Evolutionary conservation across 2,888 invertebrate genomes (phyloP).

Genomic region (Aromia moschata): DNA sequence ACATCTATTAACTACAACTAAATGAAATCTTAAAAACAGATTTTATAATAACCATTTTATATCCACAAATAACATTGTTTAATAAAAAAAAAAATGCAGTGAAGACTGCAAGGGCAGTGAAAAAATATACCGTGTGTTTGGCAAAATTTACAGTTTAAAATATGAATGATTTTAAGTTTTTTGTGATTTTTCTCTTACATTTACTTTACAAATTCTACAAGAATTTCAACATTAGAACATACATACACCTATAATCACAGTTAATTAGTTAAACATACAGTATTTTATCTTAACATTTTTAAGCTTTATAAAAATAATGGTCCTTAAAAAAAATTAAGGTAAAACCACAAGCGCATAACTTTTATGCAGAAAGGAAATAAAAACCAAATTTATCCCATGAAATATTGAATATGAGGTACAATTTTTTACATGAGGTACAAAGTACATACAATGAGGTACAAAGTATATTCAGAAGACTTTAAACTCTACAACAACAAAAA

Average conservation of each 20-base stretch:
- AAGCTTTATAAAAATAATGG: no score
- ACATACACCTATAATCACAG: constrained; percentile 1
- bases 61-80: constrained; percentile 1
- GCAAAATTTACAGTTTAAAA: constrained; percentile 1
- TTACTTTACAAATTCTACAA: constrained; percentile 4
- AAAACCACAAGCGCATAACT: no score
- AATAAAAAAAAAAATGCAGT: neutral
- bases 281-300: constrained; percentile 12
- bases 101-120: constrained; percentile 15
- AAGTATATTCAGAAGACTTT: no score
- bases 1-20: neutral
- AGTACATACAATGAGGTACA: no score
- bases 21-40: neutral
- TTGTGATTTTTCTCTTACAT: constrained; percentile 1
- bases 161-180: constrained; percentile 3
- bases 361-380: no score
- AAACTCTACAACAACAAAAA: no score
- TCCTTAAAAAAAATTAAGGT: no score
- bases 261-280: constrained; percentile 12
- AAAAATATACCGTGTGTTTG: constrained; percentile 1
- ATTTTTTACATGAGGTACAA: no score
- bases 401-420: no score
- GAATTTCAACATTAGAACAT: neutral
- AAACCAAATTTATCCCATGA: no score
- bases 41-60: neutral